A percentile compares a stretch with the other conserved stretches of the same genome.
Evolutionary conservation across 2,888 invertebrate genomes (phyloP).

Genomic region (Andrena bicolor): DNA sequence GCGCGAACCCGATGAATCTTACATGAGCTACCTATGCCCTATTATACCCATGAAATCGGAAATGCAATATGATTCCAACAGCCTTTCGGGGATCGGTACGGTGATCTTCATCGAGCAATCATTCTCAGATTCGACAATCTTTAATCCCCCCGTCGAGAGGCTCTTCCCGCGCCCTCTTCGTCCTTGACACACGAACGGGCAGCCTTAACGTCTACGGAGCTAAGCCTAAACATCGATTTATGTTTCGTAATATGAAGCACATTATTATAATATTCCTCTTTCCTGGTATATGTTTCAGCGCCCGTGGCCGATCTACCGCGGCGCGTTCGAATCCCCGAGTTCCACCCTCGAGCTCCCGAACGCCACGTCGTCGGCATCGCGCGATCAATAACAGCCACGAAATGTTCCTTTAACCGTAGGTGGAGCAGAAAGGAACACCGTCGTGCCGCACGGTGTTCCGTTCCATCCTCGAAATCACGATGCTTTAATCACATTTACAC

Average conservation of each 20-base stretch:
- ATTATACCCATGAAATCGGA: slow-evolving; percentile 37
- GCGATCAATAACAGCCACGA: slow-evolving; percentile 8
- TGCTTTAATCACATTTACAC: slow-evolving; percentile 1
- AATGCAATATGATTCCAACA: slow-evolving; percentile 48
- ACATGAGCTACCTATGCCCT: slow-evolving; percentile 7
- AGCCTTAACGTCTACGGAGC: slow-evolving; percentile 50
- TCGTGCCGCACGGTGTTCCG: slow-evolving; percentile 4
- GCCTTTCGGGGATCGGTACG: slow-evolving; percentile 45
- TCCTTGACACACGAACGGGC: slow-evolving; percentile 35
- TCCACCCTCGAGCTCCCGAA: not conserved
- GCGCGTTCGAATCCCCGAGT: not conserved
- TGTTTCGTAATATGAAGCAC: slow-evolving; percentile 71
- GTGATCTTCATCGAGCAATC: slow-evolving; percentile 25
- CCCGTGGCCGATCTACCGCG: slow-evolving; percentile 18
- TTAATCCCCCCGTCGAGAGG: not conserved
- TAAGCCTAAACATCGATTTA: slow-evolving; percentile 64
- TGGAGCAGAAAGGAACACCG: not conserved
- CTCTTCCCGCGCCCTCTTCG: slow-evolving; percentile 3
- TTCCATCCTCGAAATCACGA: not conserved
- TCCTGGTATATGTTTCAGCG: slow-evolving; percentile 53
- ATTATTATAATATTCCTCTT: slow-evolving; percentile 55
- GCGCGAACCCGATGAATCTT: not conserved
- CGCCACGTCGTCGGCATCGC: not conserved
- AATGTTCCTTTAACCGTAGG: not conserved
- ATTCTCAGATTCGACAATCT: slow-evolving; percentile 22